phyloP scores from a whole-genome alignment of 2,113 vertebrate genomes.

The Alexandromys fortis region DNA sequence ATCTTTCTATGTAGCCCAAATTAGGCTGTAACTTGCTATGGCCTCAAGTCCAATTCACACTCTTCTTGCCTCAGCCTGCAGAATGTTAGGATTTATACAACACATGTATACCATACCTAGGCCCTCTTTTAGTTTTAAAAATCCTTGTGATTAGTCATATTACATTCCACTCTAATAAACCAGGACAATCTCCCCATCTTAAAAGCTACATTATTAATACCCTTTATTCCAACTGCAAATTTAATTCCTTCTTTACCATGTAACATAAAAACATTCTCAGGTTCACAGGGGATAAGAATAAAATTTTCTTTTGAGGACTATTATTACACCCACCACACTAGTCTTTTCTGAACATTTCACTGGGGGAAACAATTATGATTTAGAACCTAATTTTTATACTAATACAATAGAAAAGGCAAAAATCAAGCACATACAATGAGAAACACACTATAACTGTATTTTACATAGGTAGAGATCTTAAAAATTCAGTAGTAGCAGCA shows the following conservation, averaged over 20 bases:
- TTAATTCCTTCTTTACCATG: slow-evolving; percentile 3
- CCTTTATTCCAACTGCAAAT: neutral
- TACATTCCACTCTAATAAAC: neutral
- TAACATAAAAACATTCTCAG: slow-evolving; percentile 35
- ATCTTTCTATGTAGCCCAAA: neutral
- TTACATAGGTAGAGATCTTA: slow-evolving; percentile 38
- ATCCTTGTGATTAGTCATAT: neutral
- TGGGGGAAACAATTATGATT: neutral
- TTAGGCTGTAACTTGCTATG: neutral
- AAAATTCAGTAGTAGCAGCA: slow-evolving; percentile 21
- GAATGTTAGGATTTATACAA: neutral
- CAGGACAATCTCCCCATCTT: neutral
- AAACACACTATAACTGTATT: neutral
- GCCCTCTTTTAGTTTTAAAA: slow-evolving; percentile 26
- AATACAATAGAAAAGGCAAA: slow-evolving; percentile 45
- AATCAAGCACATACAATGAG: neutral
- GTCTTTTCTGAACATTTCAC: slow-evolving; percentile 27
- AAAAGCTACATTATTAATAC: slow-evolving; percentile 30
- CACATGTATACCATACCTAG: neutral
- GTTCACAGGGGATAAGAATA: slow-evolving; percentile 19
- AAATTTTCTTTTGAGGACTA: neutral
- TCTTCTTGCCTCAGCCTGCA: neutral
- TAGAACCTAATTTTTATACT: slow-evolving; percentile 17
- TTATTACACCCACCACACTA: slow-evolving; percentile 1
- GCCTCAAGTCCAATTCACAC: neutral